Evolutionary conservation across 2,113 vertebrate genomes (phyloP), one percentile per base, ranked within the genome.

Genomic region (Collichthys lucidus): DNA sequence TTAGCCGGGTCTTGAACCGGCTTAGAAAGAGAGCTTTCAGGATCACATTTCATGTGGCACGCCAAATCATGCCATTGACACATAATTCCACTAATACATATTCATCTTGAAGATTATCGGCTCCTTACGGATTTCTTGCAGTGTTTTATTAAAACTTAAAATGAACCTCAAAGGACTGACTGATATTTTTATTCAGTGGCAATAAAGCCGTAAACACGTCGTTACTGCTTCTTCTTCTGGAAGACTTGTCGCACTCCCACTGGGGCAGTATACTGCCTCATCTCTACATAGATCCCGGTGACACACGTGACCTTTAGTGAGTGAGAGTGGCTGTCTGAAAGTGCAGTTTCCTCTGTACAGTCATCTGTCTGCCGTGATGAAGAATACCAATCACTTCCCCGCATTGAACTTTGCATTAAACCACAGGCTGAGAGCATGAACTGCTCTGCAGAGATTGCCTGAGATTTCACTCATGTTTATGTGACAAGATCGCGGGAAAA

Each of bases 1-100:
- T 90, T 80, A 88, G 70, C 71, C 29, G 5, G 68, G 67, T 87
- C 77, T 79, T 89, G 78, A 86, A 86, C 73, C 61, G 81, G 80
- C 75, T 91, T 82, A 86, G 24, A 77, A 56, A 35, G 53, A 55
- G 53, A 80, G 62, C 82, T 84, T 87, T 82, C 31, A 24, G 72
- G 69, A 69, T 83, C 75, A 62, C 61, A 75, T 87, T 87, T 84
- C 73, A 75, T 62, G 60, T 42, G 82, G 83, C 63, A 89, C 22
- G 52, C 59, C 88, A 90, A 90, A 88, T 86, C 77, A 26, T 80
- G 77, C 31, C 76, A 69, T 70, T 76, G 55, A 82, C 80, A 82
- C 60, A 85, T 26, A 3, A 26, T 88, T 84, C 76, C 47, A 31
- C 44, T 76, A 8, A 44, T 70, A 70, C 73, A 83, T 65, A 79